Evolutionary conservation across 2,797 vertebrate genomes (phyloP).

Genomic region (Loris lydekkerianus): DNA sequence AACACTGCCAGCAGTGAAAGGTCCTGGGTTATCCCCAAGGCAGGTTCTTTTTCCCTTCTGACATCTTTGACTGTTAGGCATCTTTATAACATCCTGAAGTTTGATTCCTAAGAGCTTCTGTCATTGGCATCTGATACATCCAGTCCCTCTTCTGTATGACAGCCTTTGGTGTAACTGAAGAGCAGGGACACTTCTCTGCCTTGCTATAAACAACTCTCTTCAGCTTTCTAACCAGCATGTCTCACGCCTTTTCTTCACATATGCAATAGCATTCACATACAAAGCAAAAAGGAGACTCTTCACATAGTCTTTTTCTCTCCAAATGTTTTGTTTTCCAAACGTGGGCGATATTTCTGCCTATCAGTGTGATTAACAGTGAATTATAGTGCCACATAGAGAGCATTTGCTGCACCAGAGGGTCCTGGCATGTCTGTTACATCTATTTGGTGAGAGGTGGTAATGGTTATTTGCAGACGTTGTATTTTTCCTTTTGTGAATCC

Average conservation of each 20-base stretch:
- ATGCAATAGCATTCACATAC: not conserved
- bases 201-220: not conserved
- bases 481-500: not conserved
- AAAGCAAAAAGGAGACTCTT: not conserved
- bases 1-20: not conserved
- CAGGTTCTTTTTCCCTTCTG: not conserved
- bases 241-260: not conserved
- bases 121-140: not conserved
- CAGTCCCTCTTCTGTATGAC: not conserved
- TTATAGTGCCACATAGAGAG: not conserved
- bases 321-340: not conserved
- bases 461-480: not conserved
- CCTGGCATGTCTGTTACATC: accelerated
- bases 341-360: not conserved
- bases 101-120: not conserved
- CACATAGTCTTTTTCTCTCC: not conserved
- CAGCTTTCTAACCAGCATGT: not conserved
- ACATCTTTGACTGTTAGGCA: not conserved
- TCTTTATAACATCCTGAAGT: not conserved
- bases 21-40: too few species aligned
- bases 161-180: not conserved
- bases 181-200: not conserved
- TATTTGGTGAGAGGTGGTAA: not conserved
- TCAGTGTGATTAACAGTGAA: not conserved
- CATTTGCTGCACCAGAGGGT: not conserved